phyloP scores from a whole-genome alignment of 2,797 vertebrate genomes.

The Okamejei kenojei region DNA sequence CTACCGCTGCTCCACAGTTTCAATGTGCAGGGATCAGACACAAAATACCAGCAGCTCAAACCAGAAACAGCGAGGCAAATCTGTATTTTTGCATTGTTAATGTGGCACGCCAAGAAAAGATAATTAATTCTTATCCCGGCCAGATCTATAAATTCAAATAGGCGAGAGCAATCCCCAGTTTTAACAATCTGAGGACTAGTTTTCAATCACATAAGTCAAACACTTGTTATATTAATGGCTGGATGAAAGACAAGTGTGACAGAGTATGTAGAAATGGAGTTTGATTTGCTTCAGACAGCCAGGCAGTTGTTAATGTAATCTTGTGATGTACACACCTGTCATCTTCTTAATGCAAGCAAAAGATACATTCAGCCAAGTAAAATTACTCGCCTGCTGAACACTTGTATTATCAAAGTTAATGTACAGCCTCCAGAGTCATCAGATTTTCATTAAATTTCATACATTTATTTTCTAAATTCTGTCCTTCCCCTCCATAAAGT shows the following conservation, averaged over 20 bases:
- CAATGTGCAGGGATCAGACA: too few relatives aligned
- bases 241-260: neutral
- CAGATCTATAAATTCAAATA: neutral
- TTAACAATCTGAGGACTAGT: neutral
- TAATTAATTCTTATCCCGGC: neutral
- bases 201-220: constrained; percentile 1
- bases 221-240: neutral
- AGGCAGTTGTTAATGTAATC: constrained; percentile 15
- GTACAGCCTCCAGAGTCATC: neutral
- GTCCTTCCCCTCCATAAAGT: neutral
- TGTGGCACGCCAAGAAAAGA: neutral
- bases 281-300: neutral
- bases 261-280: neutral
- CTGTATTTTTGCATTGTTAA: too few relatives aligned
- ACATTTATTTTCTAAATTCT: constrained; percentile 19
- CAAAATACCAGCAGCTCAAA: too few relatives aligned
- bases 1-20: too few relatives aligned
- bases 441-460: constrained; percentile 31
- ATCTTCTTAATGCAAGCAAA: neutral
- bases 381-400: constrained; percentile 31
- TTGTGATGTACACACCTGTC: constrained; percentile 10
- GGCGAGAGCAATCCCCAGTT: neutral
- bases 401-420: constrained; percentile 28
- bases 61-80: too few relatives aligned
- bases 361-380: constrained; percentile 25